Evolutionary conservation across 2,888 invertebrate genomes (phyloP).

Genomic region (Noctua pronuba): DNA sequence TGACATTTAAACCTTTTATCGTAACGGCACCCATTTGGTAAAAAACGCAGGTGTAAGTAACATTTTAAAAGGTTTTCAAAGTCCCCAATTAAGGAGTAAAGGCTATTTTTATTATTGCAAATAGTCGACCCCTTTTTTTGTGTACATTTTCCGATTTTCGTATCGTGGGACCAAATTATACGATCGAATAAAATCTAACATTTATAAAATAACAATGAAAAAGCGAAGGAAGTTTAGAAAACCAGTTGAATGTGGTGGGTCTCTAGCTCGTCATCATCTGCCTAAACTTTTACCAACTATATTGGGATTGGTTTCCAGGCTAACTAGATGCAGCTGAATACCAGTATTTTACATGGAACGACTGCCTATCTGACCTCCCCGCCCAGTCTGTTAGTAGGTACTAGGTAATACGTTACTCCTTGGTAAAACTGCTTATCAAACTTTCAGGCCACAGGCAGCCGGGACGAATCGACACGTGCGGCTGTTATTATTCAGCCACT

Average conservation of each 20-base stretch:
- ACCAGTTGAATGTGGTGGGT: background rate
- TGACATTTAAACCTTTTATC: constrained; percentile 8
- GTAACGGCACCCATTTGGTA: background rate
- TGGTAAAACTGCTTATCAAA: background rate
- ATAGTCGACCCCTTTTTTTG: background rate
- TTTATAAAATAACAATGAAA: background rate
- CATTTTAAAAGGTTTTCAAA: constrained; percentile 19
- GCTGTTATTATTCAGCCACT: background rate
- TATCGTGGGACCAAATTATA: background rate
- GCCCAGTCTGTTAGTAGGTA: no score
- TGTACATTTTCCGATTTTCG: background rate
- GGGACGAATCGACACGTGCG: background rate
- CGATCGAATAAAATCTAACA: background rate
- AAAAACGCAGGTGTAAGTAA: constrained; percentile 16
- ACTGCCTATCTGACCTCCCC: no score
- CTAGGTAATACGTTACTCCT: background rate
- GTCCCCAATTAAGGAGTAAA: background rate
- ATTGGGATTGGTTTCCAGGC: no score
- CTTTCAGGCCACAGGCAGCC: no score
- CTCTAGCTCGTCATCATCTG: background rate
- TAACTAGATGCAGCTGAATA: no score
- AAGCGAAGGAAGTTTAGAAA: background rate
- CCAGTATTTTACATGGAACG: no score
- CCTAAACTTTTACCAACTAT: no score
- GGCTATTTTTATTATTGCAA: constrained; percentile 11